These are phyloP conservation scores for Camponotus pennsylvanicus DNA, from an alignment of 1,140 invertebrate species.

Conservation along the genomic window DNA sequence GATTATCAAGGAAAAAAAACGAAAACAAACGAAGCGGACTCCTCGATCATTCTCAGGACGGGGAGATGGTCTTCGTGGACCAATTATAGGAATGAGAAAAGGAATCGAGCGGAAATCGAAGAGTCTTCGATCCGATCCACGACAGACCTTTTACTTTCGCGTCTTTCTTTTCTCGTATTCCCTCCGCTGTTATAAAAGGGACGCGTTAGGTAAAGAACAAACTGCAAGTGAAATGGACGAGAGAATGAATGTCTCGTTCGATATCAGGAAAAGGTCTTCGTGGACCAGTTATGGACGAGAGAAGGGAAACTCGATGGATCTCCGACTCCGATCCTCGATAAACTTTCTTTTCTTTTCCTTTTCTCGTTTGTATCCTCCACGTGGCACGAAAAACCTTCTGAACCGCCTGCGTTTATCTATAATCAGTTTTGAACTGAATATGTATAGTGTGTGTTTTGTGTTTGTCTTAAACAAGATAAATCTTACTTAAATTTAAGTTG, in stretches of 20 bases:
- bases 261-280: not conserved
- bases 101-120: slow-evolving; percentile 18
- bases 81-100: slow-evolving; percentile 41
- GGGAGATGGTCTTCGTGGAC: slow-evolving; percentile 46
- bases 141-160: slow-evolving; percentile 7
- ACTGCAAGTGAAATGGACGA: slow-evolving; percentile 18
- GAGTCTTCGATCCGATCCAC: slow-evolving; percentile 35
- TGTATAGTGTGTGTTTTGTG: too few species aligned
- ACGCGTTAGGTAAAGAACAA: slow-evolving; percentile 2
- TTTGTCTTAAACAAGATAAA: not conserved
- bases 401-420: slow-evolving; percentile 39
- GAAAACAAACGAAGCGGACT: slow-evolving; percentile 40
- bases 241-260: slow-evolving; percentile 1
- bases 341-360: slow-evolving; percentile 44
- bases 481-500: not conserved
- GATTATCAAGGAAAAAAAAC: slow-evolving; percentile 17
- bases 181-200: not conserved
- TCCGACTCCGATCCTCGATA: slow-evolving; percentile 43
- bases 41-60: slow-evolving; percentile 30
- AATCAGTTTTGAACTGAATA: not conserved
- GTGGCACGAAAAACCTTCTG: slow-evolving; percentile 11
- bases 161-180: slow-evolving; percentile 32
- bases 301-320: slow-evolving; percentile 35
- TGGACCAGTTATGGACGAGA: slow-evolving; percentile 44
- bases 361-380: slow-evolving; percentile 59